phyloP scores from a whole-genome alignment of 2,797 vertebrate genomes.

The Agapornis canus region DNA sequence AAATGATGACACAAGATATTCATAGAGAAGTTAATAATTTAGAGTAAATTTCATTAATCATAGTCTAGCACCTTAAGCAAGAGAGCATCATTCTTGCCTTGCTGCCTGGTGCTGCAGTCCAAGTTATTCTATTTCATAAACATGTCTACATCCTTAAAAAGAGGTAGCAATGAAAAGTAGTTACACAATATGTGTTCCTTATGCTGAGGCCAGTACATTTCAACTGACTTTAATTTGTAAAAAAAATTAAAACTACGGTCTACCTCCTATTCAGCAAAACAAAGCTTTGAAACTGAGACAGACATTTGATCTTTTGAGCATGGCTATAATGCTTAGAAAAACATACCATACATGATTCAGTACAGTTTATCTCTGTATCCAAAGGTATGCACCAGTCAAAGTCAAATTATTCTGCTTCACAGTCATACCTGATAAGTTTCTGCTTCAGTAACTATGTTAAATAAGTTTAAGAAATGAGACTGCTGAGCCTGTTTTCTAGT shows the following conservation, averaged over 20 bases:
- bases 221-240: slow-evolving; percentile 37
- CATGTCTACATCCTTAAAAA: not conserved
- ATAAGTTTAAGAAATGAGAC: not conserved
- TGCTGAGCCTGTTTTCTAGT: not conserved
- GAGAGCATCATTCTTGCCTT: not conserved
- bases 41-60: not conserved
- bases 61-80: not conserved
- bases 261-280: slow-evolving; percentile 25
- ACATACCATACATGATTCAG: slow-evolving; percentile 18
- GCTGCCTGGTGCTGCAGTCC: not conserved
- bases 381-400: not conserved
- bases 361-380: slow-evolving; percentile 48
- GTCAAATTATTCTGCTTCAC: slow-evolving; percentile 15
- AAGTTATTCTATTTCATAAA: not conserved
- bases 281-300: slow-evolving; percentile 52
- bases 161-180: not conserved
- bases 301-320: slow-evolving; percentile 36
- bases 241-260: slow-evolving; percentile 48
- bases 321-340: slow-evolving; percentile 49
- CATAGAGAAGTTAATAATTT: not conserved
- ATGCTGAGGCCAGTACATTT: not conserved
- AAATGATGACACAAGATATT: not conserved
- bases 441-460: slow-evolving; percentile 26
- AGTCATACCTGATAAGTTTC: slow-evolving; percentile 18
- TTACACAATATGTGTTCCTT: not conserved